Conservation (phyloP, 1,140 invertebrate species). For the Tetranychus urticae region DNA sequence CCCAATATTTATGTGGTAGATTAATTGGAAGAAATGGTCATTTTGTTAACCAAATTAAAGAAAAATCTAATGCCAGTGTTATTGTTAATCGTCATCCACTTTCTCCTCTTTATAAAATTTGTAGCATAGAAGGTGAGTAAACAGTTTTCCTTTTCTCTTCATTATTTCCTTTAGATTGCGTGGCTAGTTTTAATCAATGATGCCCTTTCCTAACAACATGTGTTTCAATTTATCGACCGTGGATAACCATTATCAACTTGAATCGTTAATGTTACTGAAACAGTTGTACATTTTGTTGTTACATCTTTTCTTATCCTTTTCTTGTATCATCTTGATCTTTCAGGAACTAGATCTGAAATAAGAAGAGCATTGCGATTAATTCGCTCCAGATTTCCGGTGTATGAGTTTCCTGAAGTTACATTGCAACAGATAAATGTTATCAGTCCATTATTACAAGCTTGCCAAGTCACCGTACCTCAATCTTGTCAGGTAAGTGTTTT, state of each 20-base stretch:
- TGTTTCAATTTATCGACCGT: too few species aligned
- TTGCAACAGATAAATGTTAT: conserved; percentile 42
- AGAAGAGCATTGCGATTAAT: conserved; percentile 54
- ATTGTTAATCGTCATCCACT: conserved; percentile 46
- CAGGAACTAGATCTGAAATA: conserved; percentile 41
- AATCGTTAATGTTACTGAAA: too few species aligned
- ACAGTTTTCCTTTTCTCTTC: neutral
- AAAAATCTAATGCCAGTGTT: conserved; percentile 46
- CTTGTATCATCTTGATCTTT: conserved; percentile 8
- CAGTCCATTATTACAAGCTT: neutral
- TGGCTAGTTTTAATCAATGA: too few species aligned
- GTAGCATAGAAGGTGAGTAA: conserved; percentile 45
- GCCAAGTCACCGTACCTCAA: conserved; percentile 26
- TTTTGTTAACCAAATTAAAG: conserved; percentile 54
- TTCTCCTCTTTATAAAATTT: conserved; percentile 46
- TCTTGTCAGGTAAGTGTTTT: conserved; percentile 33
- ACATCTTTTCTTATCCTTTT: neutral
- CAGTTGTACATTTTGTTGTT: neutral
- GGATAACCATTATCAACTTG: too few species aligned
- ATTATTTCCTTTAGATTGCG: neutral
- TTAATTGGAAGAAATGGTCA: conserved; percentile 60
- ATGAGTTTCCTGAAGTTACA: conserved; percentile 47
- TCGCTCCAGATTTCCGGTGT: conserved; percentile 50
- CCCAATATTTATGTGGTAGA: conserved; percentile 44
- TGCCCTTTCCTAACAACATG: too few species aligned